A percentile compares a stretch with the other conserved stretches of the same genome.
Conservation (phyloP, 2,113 vertebrate genomes). For the Emberiza fucata region DNA sequence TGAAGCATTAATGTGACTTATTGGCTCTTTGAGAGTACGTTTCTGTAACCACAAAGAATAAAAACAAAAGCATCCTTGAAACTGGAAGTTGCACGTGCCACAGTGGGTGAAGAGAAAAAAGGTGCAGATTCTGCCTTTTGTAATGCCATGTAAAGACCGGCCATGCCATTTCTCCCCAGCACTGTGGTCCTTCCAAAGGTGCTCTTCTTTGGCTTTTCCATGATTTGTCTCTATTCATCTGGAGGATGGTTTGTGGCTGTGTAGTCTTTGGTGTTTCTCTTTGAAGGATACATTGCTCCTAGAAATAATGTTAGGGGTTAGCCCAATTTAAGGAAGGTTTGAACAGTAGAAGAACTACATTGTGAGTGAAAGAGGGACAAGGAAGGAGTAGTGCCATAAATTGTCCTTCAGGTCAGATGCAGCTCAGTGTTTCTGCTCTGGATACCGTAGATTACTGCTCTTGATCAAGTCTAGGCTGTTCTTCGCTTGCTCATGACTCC, state of each 20-base stretch:
- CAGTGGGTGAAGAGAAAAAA: not conserved
- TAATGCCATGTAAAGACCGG: not conserved
- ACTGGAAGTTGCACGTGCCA: not conserved
- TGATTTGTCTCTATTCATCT: not conserved
- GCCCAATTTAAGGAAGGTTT: not conserved
- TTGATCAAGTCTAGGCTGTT: not conserved
- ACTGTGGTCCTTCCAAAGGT: not conserved
- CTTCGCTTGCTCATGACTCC: not conserved
- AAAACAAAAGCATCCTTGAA: not conserved
- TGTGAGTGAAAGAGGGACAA: not conserved
- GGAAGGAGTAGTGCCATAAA: not conserved
- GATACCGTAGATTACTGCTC: not conserved
- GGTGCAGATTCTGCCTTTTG: not conserved
- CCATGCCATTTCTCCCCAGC: not conserved
- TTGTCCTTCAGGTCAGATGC: not conserved
- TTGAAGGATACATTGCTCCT: not conserved
- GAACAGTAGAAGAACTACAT: not conserved
- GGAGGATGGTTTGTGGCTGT: not conserved
- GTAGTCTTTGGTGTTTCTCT: not conserved
- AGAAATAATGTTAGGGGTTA: not conserved
- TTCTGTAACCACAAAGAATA: not conserved
- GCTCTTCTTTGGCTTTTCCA: not conserved
- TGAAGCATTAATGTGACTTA: not conserved
- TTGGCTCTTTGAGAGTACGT: not conserved
- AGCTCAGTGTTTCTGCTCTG: not conserved